These are phyloP conservation scores for Cyprinodon tularosa DNA, from an alignment of 2,113 vertebrate genomes.

Conservation along the genomic window DNA sequence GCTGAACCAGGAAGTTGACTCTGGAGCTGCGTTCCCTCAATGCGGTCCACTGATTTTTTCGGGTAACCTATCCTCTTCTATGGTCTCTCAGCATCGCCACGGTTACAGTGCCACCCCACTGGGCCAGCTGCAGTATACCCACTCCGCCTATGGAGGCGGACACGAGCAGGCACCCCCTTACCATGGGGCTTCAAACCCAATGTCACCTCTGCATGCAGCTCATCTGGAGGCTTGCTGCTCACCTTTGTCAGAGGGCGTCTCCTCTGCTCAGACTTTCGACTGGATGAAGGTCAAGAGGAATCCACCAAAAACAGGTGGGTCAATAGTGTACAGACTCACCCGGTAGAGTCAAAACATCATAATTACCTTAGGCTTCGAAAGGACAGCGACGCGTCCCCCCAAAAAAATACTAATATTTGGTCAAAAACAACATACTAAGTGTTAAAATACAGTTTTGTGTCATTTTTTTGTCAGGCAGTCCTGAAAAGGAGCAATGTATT, in stretches of 20 bases:
- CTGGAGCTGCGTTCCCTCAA: slow-evolving; percentile 85
- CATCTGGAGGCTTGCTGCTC: slow-evolving; percentile 89
- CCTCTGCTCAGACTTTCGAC: slow-evolving; percentile 94
- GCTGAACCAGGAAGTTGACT: slow-evolving; percentile 91
- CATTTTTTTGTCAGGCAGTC: background rate
- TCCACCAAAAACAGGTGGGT: slow-evolving; percentile 97
- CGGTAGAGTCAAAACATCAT: background rate
- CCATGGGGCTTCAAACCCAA: slow-evolving; percentile 84
- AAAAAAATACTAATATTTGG: background rate
- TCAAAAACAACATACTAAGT: background rate
- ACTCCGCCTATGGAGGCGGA: slow-evolving; percentile 87
- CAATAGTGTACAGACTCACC: background rate
- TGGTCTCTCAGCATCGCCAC: slow-evolving; percentile 88
- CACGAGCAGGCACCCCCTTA: slow-evolving; percentile 88
- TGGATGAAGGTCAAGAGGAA: slow-evolving; percentile 99
- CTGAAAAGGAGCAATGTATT: background rate
- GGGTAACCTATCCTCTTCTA: slow-evolving; percentile 87
- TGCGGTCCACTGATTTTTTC: slow-evolving; percentile 92
- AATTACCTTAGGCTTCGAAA: background rate
- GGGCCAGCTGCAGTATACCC: slow-evolving; percentile 87
- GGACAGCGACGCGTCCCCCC: background rate
- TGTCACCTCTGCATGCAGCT: slow-evolving; percentile 88
- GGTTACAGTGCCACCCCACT: slow-evolving; percentile 86
- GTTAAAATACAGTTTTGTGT: background rate
- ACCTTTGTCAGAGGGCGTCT: slow-evolving; percentile 86